Evolutionary conservation across 2,113 vertebrate species (phyloP).

Genomic region (Microtus montanus): DNA sequence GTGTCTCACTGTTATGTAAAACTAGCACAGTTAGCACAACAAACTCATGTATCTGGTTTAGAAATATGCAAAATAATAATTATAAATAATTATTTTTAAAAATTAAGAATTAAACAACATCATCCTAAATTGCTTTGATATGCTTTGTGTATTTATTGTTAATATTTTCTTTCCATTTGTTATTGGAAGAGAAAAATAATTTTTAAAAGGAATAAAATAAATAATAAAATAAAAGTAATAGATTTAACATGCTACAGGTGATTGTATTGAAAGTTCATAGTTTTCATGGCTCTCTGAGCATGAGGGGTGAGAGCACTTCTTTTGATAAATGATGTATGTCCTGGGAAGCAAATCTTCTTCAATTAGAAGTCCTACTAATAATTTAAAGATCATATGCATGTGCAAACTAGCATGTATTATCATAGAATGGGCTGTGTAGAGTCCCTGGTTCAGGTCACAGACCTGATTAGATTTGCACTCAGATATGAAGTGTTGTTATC

Average conservation of each 20-base stretch:
- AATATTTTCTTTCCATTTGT: not conserved
- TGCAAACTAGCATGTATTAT: not conserved
- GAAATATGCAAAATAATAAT: not conserved
- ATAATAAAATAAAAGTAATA: not conserved
- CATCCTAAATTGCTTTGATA: not conserved
- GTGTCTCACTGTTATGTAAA: not conserved
- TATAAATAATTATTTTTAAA: not conserved
- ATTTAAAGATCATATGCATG: not conserved
- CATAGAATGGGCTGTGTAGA: not conserved
- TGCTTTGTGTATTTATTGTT: not conserved
- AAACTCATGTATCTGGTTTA: not conserved
- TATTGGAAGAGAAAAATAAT: not conserved
- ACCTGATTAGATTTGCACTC: not conserved
- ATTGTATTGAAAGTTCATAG: not conserved
- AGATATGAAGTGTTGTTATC: not conserved
- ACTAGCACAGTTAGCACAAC: not conserved
- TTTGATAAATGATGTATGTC: not conserved
- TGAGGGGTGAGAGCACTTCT: not conserved
- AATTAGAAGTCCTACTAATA: not conserved
- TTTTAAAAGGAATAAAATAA: not conserved
- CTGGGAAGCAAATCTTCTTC: not conserved
- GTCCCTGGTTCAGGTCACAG: not conserved
- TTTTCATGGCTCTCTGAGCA: not conserved
- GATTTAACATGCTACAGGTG: not conserved
- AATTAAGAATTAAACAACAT: not conserved